phyloP scores from a whole-genome alignment of 2,888 invertebrate genomes.

The Eristalinus aeneus region DNA sequence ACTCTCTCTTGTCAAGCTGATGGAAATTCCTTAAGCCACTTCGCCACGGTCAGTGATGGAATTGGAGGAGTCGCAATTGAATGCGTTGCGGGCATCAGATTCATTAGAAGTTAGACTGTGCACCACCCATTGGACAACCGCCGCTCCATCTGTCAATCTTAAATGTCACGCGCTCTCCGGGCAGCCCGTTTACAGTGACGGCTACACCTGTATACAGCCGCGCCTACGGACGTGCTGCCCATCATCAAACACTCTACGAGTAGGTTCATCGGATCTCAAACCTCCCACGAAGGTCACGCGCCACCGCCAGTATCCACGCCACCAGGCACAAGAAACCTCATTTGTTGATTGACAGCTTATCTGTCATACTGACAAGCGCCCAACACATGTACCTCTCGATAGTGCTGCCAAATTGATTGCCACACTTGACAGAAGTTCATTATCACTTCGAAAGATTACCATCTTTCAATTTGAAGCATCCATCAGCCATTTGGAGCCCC shows the following conservation, averaged over 20 bases:
- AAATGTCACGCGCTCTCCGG: neutral
- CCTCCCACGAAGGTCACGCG: neutral
- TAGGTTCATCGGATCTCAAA: neutral
- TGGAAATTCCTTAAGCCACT: conserved; percentile 1
- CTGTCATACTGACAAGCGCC: neutral
- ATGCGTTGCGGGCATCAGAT: neutral
- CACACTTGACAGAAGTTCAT: neutral
- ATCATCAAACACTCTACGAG: neutral
- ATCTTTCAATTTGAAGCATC: neutral
- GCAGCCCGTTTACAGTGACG: neutral
- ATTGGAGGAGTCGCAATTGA: neutral
- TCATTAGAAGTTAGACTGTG: neutral
- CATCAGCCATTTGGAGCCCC: conserved; percentile 1
- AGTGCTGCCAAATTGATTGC: conserved; percentile 1
- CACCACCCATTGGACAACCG: too few species aligned
- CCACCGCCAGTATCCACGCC: neutral
- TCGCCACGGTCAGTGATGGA: conserved; percentile 5
- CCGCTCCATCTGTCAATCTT: neutral
- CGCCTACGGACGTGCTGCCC: neutral
- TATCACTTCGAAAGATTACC: neutral
- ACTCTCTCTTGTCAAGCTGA: neutral
- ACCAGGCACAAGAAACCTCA: neutral
- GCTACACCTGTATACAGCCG: neutral
- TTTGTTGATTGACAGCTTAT: neutral
- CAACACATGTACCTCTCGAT: neutral